Evolutionary conservation across 2,113 vertebrate genomes (phyloP).

Genomic region (Cyprinodon tularosa): DNA sequence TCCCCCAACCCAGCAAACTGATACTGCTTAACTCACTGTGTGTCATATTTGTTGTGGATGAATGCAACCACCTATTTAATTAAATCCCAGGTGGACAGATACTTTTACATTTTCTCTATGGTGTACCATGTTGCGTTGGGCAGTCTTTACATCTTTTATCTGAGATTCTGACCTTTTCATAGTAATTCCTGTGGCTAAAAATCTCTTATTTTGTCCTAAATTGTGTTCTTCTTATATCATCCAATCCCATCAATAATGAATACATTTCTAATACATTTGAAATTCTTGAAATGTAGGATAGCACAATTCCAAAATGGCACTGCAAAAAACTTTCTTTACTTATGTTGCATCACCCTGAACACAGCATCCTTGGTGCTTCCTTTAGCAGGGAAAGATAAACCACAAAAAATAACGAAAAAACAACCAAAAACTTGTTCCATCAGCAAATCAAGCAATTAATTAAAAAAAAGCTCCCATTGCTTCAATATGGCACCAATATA

Average conservation of each 20-base stretch:
- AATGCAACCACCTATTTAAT: conserved; percentile 56
- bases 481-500: neutral
- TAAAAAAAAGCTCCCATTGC: neutral
- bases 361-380: too few species aligned
- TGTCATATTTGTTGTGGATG: conserved; percentile 62
- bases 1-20: conserved; percentile 55
- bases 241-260: too few species aligned
- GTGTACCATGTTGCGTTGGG: conserved; percentile 16
- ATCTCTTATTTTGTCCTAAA: too few species aligned
- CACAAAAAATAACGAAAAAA: neutral
- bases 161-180: conserved; percentile 20
- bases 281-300: too few species aligned
- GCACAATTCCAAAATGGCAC: too few species aligned
- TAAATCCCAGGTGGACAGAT: conserved; percentile 55
- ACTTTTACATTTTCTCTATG: conserved; percentile 43
- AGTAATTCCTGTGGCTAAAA: conserved; percentile 17
- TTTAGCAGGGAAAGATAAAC: too few species aligned
- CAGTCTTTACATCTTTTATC: conserved; percentile 33
- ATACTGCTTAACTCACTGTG: conserved; percentile 54
- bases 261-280: too few species aligned
- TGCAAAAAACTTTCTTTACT: too few species aligned
- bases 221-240: too few species aligned
- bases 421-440: neutral
- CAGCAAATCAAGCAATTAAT: neutral
- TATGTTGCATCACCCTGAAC: too few species aligned